These are phyloP conservation scores for Acanthacorydalis orientalis DNA, from an alignment of 2,888 invertebrate species.

Conservation along the genomic window DNA sequence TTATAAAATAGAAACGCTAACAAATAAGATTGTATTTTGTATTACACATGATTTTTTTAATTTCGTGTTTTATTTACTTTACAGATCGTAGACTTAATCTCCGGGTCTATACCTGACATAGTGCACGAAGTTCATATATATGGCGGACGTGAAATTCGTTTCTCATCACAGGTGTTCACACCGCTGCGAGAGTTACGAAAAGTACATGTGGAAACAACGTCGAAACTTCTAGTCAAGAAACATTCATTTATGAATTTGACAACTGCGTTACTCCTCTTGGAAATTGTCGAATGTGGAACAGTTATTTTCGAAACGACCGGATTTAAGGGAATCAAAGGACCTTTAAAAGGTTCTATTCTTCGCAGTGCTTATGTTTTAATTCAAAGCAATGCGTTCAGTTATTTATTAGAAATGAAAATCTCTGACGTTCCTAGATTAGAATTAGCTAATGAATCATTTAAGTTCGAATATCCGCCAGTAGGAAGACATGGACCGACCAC, in stretches of 20 bases:
- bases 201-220: conserved; percentile 34
- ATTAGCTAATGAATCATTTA: conserved; percentile 42
- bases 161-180: conserved; percentile 38
- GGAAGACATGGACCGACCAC: conserved; percentile 43
- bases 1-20: too few relatives aligned
- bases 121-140: conserved; percentile 38
- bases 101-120: conserved; percentile 37
- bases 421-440: conserved; percentile 36
- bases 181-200: conserved; percentile 34
- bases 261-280: conserved; percentile 38
- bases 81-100: conserved; percentile 31
- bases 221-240: conserved; percentile 34
- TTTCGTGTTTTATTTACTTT: conserved; percentile 13
- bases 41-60: neutral
- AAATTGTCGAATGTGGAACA: conserved; percentile 39
- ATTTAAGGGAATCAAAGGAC: conserved; percentile 45
- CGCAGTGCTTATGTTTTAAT: conserved; percentile 39
- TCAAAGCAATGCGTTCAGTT: conserved; percentile 45
- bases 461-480: conserved; percentile 33
- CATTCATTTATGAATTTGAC: conserved; percentile 42
- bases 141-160: conserved; percentile 35
- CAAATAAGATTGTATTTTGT: too few relatives aligned
- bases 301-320: conserved; percentile 43
- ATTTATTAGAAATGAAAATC: conserved; percentile 42
- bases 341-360: conserved; percentile 41